A percentile compares a stretch with the other conserved stretches of the same genome.
Evolutionary conservation across 2,888 invertebrate species (phyloP).

Genomic region (Habrosyne pyritoides): DNA sequence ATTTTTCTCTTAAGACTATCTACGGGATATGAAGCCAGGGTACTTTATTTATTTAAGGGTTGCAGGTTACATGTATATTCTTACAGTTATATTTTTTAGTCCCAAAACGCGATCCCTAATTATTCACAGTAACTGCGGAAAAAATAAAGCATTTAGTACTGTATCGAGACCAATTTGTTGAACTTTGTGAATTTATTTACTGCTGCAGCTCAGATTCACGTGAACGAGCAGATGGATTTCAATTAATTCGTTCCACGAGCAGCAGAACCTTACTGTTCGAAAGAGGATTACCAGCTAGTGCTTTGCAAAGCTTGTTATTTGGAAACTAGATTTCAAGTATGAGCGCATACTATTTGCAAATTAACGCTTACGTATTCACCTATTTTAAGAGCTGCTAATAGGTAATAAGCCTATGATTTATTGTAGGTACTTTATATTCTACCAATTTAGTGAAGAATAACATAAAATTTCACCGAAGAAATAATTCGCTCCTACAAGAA

Average conservation of each 20-base stretch:
- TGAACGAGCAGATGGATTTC: constrained; percentile 42
- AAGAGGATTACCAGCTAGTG: constrained; percentile 36
- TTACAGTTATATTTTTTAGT: background rate
- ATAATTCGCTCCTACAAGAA: background rate
- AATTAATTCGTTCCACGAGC: constrained; percentile 43
- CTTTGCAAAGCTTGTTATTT: constrained; percentile 29
- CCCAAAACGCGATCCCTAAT: constrained; percentile 6
- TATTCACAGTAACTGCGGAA: constrained; percentile 3
- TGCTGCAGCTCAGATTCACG: constrained; percentile 38
- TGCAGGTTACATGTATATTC: background rate
- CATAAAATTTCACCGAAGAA: background rate
- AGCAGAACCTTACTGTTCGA: constrained; percentile 21
- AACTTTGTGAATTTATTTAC: constrained; percentile 42
- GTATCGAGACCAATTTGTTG: constrained; percentile 22
- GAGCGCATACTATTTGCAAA: constrained; percentile 13
- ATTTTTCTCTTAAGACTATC: too few relatives aligned
- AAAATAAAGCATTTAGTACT: constrained; percentile 5
- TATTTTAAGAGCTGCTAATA: background rate
- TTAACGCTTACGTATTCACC: background rate
- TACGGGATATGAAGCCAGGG: too few relatives aligned
- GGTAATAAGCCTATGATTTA: too few relatives aligned
- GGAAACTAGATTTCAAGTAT: constrained; percentile 21
- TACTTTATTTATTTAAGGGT: too few relatives aligned
- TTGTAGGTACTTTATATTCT: background rate
- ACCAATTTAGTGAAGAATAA: background rate